phyloP scores from a whole-genome alignment of 2,797 vertebrate species.

The Halcyon leucocephala region DNA sequence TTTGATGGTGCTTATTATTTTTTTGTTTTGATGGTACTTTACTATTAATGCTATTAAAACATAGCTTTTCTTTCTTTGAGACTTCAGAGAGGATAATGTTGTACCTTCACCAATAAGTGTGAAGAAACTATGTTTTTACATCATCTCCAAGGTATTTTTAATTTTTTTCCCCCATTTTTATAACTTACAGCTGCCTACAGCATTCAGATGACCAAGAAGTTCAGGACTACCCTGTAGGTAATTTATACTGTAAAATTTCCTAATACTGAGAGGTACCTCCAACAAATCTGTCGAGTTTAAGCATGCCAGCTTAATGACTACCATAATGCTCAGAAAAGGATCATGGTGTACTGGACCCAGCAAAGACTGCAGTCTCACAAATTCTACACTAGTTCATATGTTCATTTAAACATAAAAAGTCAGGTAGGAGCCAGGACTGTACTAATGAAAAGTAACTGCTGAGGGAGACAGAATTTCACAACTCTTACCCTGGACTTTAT shows the following conservation, averaged over 20 bases:
- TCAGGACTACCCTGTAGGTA: not conserved
- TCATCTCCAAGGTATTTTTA: not conserved
- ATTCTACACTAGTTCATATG: not conserved
- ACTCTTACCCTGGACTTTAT: slow-evolving; percentile 85
- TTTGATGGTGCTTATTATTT: not conserved
- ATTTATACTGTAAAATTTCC: not conserved
- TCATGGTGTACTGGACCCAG: not conserved
- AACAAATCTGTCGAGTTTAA: not conserved
- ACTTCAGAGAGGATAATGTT: not conserved
- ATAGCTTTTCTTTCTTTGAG: not conserved
- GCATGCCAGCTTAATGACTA: not conserved
- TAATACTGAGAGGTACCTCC: not conserved
- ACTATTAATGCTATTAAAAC: not conserved
- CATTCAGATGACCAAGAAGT: not conserved
- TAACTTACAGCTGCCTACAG: not conserved
- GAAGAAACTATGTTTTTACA: not conserved
- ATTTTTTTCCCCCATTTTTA: not conserved
- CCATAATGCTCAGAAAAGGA: not conserved
- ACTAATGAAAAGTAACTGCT: not conserved
- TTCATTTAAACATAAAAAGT: not conserved
- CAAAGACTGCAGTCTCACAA: not conserved
- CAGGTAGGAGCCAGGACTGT: not conserved
- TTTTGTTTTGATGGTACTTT: not conserved
- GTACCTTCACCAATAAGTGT: not conserved
- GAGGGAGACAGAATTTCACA: not conserved